phyloP scores from a whole-genome alignment of 2,888 invertebrate species.

The Autographa gamma region DNA sequence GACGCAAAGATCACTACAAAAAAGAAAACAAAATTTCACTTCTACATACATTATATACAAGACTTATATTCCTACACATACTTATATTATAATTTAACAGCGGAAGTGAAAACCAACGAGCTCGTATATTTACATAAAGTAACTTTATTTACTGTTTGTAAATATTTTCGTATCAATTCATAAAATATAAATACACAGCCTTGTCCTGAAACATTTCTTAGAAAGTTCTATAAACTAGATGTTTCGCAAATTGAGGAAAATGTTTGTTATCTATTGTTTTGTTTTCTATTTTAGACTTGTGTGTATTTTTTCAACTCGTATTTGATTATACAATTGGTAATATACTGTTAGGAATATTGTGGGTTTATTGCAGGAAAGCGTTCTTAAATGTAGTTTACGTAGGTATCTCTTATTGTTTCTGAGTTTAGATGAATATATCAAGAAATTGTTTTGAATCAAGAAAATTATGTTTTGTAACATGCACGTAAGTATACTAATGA shows the following conservation, averaged over 20 bases:
- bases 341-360: background rate
- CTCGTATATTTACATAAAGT: conserved; percentile 22
- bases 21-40: too few relatives aligned
- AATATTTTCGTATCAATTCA: conserved; percentile 18
- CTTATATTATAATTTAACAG: background rate
- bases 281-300: background rate
- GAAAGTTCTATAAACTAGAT: conserved; percentile 6
- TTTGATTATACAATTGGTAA: background rate
- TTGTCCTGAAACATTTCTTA: conserved; percentile 10
- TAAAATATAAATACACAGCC: conserved; percentile 20
- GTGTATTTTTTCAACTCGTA: background rate
- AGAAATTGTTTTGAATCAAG: too few relatives aligned
- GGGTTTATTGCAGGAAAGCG: background rate
- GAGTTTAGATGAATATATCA: background rate
- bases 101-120: conserved; percentile 28
- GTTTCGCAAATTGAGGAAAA: background rate
- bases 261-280: background rate
- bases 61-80: background rate
- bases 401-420: background rate
- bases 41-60: too few relatives aligned
- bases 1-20: too few relatives aligned
- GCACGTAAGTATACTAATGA: too few relatives aligned
- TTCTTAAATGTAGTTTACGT: background rate
- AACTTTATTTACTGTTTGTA: conserved; percentile 2
- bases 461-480: too few relatives aligned